Evolutionary conservation across 37 sponge, comb jelly and placozoan genomes (phyloP), one percentile per base, ranked within the genome.

Genomic region (Aplysina aerophoba): DNA sequence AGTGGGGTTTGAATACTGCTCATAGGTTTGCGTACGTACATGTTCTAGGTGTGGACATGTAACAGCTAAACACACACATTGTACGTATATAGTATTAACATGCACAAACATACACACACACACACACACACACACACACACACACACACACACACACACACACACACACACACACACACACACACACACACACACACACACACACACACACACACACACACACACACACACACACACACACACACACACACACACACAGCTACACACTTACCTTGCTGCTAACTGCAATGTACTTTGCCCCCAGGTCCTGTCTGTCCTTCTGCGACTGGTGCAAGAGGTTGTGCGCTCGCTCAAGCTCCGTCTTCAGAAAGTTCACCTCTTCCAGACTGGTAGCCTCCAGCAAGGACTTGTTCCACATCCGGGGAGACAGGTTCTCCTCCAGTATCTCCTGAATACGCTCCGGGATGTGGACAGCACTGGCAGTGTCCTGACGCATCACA

Each of bases 371-470:
- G 24, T 22, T 24, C 0, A 83, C 78, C 66, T 89, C 90, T 58
- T 59, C 55, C 20, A 25, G 1, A 41, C 2, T 24, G 20, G 37
- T 16, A 4, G 78, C n/a, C 0, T 40, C 53, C 17, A 59, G 19
- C 28, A 86, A 40, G 16, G 63, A 34, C 21, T 31, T 85, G 79
- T 17, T 30, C 61, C 63, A 85, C 15, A 34, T 28, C 25, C 1
- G 58, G 15, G 91, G 71, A 33, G 87, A 81, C 19, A 91, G 92
- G 22, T 68, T 56, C 37, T 87, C 88, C 50, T 90, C 55, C 15
- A 87, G 63, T 0, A 89, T 89, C 79, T 93, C 93, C 71, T 75
- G 54, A 8, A 93, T 81, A 44, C 93, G 63, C 83, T 81, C 35
- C 17, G 88, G 93, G 25, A 89, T 59, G 78, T 84, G 83, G 27